Percentiles rank a stretch among this genome's conserved stretches.
Evolutionary conservation across 2,888 invertebrate genomes (phyloP).

Genomic region (Cantharis nigra): DNA sequence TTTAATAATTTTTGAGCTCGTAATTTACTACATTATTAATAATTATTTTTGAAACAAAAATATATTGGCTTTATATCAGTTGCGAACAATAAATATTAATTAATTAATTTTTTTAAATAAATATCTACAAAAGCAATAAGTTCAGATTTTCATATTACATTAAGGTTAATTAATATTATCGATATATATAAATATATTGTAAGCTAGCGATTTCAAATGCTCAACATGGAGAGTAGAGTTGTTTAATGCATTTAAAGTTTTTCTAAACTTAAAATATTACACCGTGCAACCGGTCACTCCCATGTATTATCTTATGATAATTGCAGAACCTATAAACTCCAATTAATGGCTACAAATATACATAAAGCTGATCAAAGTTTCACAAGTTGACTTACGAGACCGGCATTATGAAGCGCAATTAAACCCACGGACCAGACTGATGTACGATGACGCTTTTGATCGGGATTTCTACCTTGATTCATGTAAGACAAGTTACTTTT

Average conservation of each 20-base stretch:
- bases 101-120: background rate
- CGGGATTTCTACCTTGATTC: slow-evolving; percentile 49
- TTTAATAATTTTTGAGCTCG: background rate
- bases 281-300: slow-evolving; percentile 50
- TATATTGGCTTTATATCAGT: background rate
- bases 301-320: slow-evolving; percentile 56
- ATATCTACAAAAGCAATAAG: background rate
- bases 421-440: slow-evolving; percentile 56
- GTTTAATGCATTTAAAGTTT: slow-evolving; percentile 40
- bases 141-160: background rate
- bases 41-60: background rate
- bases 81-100: background rate
- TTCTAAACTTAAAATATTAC: slow-evolving; percentile 31
- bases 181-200: background rate
- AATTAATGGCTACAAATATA: slow-evolving; percentile 56
- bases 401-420: slow-evolving; percentile 54
- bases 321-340: slow-evolving; percentile 57
- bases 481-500: slow-evolving; percentile 34
- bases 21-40: background rate
- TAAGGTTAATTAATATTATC: background rate
- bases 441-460: slow-evolving; percentile 51
- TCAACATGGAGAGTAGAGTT: slow-evolving; percentile 28
- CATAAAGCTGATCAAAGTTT: slow-evolving; percentile 56
- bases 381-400: slow-evolving; percentile 52
- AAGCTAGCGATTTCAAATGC: background rate